Base-by-base conservation (phyloP, 2,888 invertebrate genomes). In the Calameuta idolon region DNA sequence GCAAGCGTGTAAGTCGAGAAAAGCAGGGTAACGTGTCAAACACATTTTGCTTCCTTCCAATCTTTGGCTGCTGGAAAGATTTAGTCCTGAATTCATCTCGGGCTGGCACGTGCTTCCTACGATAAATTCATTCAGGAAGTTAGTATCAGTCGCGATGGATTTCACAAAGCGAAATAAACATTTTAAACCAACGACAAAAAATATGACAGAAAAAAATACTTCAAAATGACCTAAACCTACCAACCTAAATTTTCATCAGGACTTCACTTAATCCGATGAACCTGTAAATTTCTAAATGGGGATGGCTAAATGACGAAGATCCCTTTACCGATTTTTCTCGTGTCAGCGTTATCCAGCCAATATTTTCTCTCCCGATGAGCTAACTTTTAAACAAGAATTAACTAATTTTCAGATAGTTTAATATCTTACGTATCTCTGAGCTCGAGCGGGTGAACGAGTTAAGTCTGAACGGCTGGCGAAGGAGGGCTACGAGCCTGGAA, bases 381-480 rank as follows among this genome's bases (percentile, higher is more conserved):
- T 82, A 91, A 91, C 89, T 90, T 90, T 91, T 88, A 89, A 90
- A 88, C 90, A 89, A 89, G 89, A 88, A 87, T 89, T 88, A 88
- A 89, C 90, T 90, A 89, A 91, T 90, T 91, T 90, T 89, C 89
- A 85, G 88, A 89, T 89, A 90, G 90, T 90, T 91, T 90, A 87
- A 90, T 90, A 90, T 89, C 88, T 88, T 85, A 85, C 84, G 86
- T 86, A 88, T 87, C 87, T 83, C 79, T 83, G 82, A 82, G 84
- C 82, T 85, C 82, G 81, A 83, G 87, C 86, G 82, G 85, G 86
- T 85, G 89, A 89, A 88, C 88, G 90, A 90, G 89, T 90, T 89
- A 87, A 91, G 90, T 90, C 88, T 85, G 82, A 86, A 86, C 90
- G 88, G 87, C 86, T 88, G 89, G 85, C 84, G 76, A 76, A 80